Evolutionary conservation across 2,888 invertebrate species (phyloP).

Genomic region (Resseliella maxima): DNA sequence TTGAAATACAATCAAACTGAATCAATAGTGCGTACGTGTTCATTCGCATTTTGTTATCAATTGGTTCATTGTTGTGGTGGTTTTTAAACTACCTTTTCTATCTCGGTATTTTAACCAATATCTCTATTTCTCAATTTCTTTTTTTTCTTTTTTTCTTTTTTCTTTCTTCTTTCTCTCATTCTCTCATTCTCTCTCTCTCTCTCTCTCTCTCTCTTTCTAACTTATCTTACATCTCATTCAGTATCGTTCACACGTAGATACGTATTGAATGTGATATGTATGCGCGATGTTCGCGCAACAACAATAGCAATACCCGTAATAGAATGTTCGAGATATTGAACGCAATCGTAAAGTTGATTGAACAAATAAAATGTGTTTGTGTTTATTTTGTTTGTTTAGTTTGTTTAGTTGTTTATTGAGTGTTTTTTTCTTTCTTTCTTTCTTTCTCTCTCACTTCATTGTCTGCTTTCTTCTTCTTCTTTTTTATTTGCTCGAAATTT

Average conservation of each 20-base stretch:
- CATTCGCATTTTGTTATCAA: constrained; percentile 11
- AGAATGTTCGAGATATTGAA: constrained; percentile 41
- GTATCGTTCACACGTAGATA: not conserved
- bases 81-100: not conserved
- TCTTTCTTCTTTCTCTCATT: not conserved
- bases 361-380: constrained; percentile 15
- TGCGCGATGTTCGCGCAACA: not conserved
- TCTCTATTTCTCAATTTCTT: too few species aligned
- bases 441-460: too few species aligned
- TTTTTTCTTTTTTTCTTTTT: not conserved
- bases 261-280: not conserved
- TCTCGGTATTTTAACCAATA: too few species aligned
- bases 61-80: not conserved
- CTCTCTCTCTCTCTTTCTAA: not conserved
- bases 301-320: not conserved
- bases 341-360: constrained; percentile 35
- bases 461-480: not conserved
- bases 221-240: not conserved
- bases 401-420: too few species aligned
- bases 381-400: not conserved
- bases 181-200: not conserved
- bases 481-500: not conserved
- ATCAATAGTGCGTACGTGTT: not conserved
- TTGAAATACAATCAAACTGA: not conserved
- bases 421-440: too few species aligned